Percentiles rank a stretch among this genome's conserved stretches.
These are phyloP conservation scores for Gambusia affinis DNA, from an alignment of 2,113 vertebrate species.

Conservation along the genomic window DNA sequence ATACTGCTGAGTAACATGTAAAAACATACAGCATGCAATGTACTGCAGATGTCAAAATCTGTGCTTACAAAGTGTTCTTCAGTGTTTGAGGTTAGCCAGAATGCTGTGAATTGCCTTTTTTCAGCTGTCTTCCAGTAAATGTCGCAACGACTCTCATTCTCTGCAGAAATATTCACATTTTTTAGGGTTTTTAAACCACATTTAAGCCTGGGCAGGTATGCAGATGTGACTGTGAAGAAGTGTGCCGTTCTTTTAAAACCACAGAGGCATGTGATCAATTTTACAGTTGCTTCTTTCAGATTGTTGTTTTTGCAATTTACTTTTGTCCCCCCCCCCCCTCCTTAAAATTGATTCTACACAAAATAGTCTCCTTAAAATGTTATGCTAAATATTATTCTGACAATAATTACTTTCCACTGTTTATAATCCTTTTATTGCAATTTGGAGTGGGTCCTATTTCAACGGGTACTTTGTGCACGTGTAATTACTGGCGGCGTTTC, in stretches of 20 bases:
- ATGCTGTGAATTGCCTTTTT: conserved; percentile 51
- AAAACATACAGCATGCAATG: neutral
- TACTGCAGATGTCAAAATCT: conserved; percentile 3
- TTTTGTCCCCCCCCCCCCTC: too few relatives aligned
- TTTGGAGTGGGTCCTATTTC: too few relatives aligned
- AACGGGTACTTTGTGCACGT: too few relatives aligned
- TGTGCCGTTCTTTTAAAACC: neutral
- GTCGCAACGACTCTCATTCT: conserved; percentile 44
- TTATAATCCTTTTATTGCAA: too few relatives aligned
- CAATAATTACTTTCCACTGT: too few relatives aligned
- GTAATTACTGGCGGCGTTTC: too few relatives aligned
- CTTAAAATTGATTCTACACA: too few relatives aligned
- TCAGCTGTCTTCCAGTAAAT: conserved; percentile 60
- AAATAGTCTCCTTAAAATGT: too few relatives aligned
- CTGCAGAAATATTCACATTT: conserved; percentile 15
- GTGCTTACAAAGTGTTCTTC: conserved; percentile 19
- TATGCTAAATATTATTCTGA: too few relatives aligned
- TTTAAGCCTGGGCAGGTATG: neutral
- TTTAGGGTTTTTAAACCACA: conserved; percentile 10
- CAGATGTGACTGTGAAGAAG: conserved; percentile 8
- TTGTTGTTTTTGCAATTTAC: neutral
- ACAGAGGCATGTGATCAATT: neutral
- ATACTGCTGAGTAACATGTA: neutral
- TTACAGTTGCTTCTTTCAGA: neutral
- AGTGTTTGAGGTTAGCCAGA: conserved; percentile 60